phyloP scores from a whole-genome alignment of 2,888 invertebrate species.

The Pyralis farinalis region DNA sequence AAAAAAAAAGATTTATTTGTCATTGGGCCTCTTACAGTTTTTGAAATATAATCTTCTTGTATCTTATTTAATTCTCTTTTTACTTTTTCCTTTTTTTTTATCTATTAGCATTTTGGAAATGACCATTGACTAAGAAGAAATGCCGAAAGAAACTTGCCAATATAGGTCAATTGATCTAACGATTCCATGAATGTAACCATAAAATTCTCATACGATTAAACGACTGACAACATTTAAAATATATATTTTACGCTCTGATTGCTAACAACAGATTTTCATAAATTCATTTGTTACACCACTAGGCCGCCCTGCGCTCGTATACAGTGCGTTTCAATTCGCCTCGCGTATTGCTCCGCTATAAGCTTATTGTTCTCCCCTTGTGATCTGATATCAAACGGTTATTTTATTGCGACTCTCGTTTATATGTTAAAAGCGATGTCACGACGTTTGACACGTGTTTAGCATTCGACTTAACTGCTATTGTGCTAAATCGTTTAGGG shows the following conservation, averaged over 20 bases:
- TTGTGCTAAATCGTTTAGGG: constrained; percentile 64
- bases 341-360: constrained; percentile 50
- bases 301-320: constrained; percentile 41
- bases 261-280: constrained; percentile 28
- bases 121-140: too few relatives aligned
- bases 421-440: constrained; percentile 62
- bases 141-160: too few relatives aligned
- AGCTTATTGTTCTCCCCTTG: constrained; percentile 31
- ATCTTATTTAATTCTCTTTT: too few relatives aligned
- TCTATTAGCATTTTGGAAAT: too few relatives aligned
- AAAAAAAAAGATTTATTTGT: too few relatives aligned
- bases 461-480: constrained; percentile 66
- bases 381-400: constrained; percentile 61
- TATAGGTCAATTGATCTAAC: too few relatives aligned
- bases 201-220: constrained; percentile 36
- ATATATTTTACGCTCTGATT: constrained; percentile 59
- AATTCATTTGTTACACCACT: constrained; percentile 67
- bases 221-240: constrained; percentile 44
- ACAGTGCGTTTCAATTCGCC: constrained; percentile 60
- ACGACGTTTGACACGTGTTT: constrained; percentile 74
- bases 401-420: constrained; percentile 64
- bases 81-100: too few relatives aligned
- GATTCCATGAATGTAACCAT: neutral
- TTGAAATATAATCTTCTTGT: too few relatives aligned
- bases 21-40: too few relatives aligned